Evolutionary conservation across 2,113 vertebrate genomes (phyloP).

Genomic region (Engraulis encrasicolus): DNA sequence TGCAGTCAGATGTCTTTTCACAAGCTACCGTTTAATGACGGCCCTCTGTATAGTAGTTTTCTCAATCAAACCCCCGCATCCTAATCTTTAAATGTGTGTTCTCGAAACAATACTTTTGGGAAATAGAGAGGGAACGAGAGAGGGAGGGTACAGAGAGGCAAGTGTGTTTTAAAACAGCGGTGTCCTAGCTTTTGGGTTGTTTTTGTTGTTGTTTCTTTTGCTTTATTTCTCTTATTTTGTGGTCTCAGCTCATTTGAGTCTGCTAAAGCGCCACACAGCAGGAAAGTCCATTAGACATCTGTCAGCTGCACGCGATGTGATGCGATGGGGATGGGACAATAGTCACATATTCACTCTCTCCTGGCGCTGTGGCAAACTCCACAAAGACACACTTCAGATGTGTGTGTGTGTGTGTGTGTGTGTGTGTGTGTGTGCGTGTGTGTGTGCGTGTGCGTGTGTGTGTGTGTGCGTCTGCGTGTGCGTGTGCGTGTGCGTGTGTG

Average conservation of each 20-base stretch:
- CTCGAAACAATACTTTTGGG: not conserved
- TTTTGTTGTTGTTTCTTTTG: conserved; percentile 33
- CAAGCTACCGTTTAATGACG: conserved; percentile 1
- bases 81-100: not conserved
- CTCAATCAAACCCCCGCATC: not conserved
- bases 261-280: conserved; percentile 30
- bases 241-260: conserved; percentile 35
- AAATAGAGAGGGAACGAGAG: not conserved
- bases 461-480: too few species aligned
- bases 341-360: conserved; percentile 24
- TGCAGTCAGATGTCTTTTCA: too few species aligned
- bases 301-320: too few species aligned
- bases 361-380: not conserved
- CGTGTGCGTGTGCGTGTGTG: conserved; percentile 3
- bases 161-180: too few species aligned
- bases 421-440: too few species aligned
- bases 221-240: conserved; percentile 28
- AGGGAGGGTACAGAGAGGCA: too few species aligned
- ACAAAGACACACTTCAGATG: not conserved
- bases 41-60: not conserved
- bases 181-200: not conserved
- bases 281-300: conserved; percentile 51
- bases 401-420: not conserved
- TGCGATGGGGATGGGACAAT: not conserved
- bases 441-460: too few species aligned